phyloP scores from a whole-genome alignment of 23 tunicate genomes.

The Oikopleura dioica region DNA sequence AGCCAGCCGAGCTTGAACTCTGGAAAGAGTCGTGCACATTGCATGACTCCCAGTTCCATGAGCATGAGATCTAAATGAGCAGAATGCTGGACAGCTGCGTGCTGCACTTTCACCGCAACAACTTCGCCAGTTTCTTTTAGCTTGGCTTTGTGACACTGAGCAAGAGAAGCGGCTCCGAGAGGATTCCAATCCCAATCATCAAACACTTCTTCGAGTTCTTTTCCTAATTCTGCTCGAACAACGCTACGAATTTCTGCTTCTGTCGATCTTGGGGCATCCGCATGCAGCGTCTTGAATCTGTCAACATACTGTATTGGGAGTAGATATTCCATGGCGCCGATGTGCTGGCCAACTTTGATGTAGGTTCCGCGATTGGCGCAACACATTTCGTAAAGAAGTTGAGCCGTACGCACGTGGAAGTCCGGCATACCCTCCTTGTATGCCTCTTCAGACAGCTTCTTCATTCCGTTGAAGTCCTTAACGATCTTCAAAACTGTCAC shows the following conservation, averaged over 20 bases:
- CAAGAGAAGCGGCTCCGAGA: conserved; percentile 80
- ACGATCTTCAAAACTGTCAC: neutral
- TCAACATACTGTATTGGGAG: conserved; percentile 53
- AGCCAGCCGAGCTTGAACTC: conserved; percentile 80
- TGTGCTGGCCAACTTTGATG: conserved; percentile 73
- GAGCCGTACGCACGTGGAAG: conserved; percentile 41
- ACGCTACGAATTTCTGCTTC: conserved; percentile 47
- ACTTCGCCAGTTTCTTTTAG: conserved; percentile 20
- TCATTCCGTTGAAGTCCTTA: neutral
- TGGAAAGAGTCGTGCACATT: conserved; percentile 36
- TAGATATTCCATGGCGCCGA: conserved; percentile 80
- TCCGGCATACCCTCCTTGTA: neutral
- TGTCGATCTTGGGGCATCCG: conserved; percentile 51
- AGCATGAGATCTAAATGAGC: conserved; percentile 55
- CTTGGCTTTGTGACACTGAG: conserved; percentile 63
- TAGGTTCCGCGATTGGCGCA: conserved; percentile 76
- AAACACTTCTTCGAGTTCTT: conserved; percentile 37
- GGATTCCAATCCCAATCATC: conserved; percentile 30
- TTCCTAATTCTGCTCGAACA: conserved; percentile 27
- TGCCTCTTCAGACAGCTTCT: neutral
- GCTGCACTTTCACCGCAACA: conserved; percentile 96
- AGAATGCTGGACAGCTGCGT: conserved; percentile 39
- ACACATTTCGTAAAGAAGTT: conserved; percentile 28
- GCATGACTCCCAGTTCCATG: conserved; percentile 39
- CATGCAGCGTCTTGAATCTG: conserved; percentile 50